phyloP scores from a whole-genome alignment of 2,113 vertebrate species.

The Halcyon malimbica region DNA sequence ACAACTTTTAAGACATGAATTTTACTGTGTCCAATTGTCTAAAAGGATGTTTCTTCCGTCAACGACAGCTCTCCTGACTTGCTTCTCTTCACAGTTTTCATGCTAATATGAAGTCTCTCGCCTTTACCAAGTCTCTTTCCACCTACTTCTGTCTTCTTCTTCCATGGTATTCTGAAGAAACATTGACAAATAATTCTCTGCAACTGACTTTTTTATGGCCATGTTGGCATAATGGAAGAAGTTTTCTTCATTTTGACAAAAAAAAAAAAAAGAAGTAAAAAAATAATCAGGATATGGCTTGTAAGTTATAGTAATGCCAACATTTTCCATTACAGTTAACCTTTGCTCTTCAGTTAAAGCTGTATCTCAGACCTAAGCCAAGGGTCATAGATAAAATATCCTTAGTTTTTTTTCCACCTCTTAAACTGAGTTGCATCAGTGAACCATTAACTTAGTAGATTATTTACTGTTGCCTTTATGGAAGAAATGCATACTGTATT shows the following conservation, averaged over 20 bases:
- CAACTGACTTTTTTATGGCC: not conserved
- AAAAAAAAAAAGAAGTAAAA: not conserved
- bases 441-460: conserved; percentile 66
- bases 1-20: not conserved
- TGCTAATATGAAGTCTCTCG: not conserved
- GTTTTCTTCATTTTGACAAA: not conserved
- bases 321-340: conserved; percentile 57
- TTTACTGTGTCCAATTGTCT: not conserved
- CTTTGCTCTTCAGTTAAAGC: conserved; percentile 64
- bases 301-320: not conserved
- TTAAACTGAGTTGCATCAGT: conserved; percentile 41
- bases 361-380: conserved; percentile 56
- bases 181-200: not conserved
- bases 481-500: conserved; percentile 41
- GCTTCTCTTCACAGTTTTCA: not conserved
- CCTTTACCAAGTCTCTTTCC: not conserved
- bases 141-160: not conserved
- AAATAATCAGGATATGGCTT: not conserved
- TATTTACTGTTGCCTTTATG: conserved; percentile 49
- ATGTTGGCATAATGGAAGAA: not conserved
- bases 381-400: conserved; percentile 67
- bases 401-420: not conserved
- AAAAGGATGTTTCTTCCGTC: not conserved
- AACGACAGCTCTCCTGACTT: not conserved
- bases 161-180: not conserved